phyloP scores from a whole-genome alignment of 1,140 invertebrate species.

The Calliopsis andreniformis region DNA sequence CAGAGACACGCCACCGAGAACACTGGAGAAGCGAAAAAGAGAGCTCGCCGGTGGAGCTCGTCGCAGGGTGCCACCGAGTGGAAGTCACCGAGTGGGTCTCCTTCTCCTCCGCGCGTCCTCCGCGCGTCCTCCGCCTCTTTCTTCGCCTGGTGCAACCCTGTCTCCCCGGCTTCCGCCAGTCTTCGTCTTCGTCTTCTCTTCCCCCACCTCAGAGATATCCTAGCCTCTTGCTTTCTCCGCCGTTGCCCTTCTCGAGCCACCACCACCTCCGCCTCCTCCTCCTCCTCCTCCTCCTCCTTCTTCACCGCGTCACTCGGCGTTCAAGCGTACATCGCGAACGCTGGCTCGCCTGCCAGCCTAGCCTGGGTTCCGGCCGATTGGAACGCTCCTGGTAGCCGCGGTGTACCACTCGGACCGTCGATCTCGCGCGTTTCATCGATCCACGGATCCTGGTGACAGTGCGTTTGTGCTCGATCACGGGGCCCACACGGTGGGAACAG shows the following conservation, averaged over 20 bases:
- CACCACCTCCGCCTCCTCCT: conserved; percentile 55
- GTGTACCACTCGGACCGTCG: conserved; percentile 35
- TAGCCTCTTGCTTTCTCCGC: conserved; percentile 1
- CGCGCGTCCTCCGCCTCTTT: background rate
- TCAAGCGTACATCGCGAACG: conserved; percentile 59
- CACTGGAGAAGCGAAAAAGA: conserved; percentile 71
- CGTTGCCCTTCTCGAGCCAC: conserved; percentile 45
- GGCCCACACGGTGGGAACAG: no score
- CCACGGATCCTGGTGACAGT: conserved; percentile 23
- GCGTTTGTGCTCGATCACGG: conserved; percentile 7
- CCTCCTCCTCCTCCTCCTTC: conserved; percentile 61
- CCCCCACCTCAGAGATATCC: background rate
- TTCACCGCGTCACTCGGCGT: conserved; percentile 48
- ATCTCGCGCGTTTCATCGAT: conserved; percentile 24
- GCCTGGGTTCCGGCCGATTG: conserved; percentile 67
- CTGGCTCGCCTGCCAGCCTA: conserved; percentile 47
- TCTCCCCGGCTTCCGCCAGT: conserved; percentile 20
- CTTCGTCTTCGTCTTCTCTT: conserved; percentile 27
- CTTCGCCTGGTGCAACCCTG: background rate
- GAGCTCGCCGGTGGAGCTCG: conserved; percentile 58
- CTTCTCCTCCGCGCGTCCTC: background rate
- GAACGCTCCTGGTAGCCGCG: conserved; percentile 67
- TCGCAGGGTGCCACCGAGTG: conserved; percentile 54
- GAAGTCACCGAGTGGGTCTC: conserved; percentile 35
- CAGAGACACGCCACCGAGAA: conserved; percentile 74